phyloP scores from a whole-genome alignment of 2,888 invertebrate species.

The Muschampia plurimacula region DNA sequence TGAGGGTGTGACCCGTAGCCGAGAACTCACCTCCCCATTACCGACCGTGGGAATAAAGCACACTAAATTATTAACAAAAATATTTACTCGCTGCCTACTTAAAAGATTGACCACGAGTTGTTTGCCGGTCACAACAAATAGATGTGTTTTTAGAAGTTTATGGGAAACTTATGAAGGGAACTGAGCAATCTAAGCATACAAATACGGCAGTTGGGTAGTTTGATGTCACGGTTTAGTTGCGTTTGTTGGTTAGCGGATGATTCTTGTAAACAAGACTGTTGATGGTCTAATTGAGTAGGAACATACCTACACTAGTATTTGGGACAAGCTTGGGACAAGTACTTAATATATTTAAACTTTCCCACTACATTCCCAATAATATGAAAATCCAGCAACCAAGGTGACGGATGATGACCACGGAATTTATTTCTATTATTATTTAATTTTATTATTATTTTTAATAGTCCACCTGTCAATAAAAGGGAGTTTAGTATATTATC shows the following conservation, averaged over 20 bases:
- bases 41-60: conserved; percentile 75
- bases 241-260: conserved; percentile 50
- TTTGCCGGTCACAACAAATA: conserved; percentile 80
- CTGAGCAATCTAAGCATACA: conserved; percentile 39
- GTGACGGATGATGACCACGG: too few relatives aligned
- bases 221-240: conserved; percentile 39
- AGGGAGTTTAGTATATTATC: too few relatives aligned
- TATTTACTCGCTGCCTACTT: conserved; percentile 84
- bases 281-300: not conserved
- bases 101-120: conserved; percentile 82
- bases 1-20: conserved; percentile 73
- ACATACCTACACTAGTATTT: not conserved
- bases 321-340: too few relatives aligned
- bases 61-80: conserved; percentile 84
- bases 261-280: conserved; percentile 17
- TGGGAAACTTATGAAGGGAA: conserved; percentile 71
- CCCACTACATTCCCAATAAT: not conserved
- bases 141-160: conserved; percentile 76
- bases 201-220: conserved; percentile 41
- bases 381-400: too few relatives aligned
- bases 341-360: not conserved
- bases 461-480: too few relatives aligned
- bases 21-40: conserved; percentile 62
- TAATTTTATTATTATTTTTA: too few relatives aligned
- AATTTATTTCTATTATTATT: too few relatives aligned